phyloP scores from a whole-genome alignment of 2,797 vertebrate species.

The Salarias fasciatus region DNA sequence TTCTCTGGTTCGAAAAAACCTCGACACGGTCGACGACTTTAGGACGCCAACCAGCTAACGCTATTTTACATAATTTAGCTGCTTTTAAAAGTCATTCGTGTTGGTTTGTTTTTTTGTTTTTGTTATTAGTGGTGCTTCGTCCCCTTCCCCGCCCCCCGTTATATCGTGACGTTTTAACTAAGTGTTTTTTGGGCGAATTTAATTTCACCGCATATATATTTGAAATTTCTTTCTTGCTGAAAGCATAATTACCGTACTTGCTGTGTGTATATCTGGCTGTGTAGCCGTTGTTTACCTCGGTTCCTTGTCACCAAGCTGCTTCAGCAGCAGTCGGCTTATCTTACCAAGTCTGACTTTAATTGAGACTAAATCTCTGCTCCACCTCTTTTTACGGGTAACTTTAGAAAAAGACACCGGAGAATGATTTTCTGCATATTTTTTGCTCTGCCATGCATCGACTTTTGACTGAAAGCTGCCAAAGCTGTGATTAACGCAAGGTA shows the following conservation, averaged over 20 bases:
- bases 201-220: constrained; percentile 37
- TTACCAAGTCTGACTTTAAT: constrained; percentile 60
- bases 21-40: constrained; percentile 51
- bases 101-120: constrained; percentile 40
- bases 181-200: constrained; percentile 28
- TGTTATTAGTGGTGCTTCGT: constrained; percentile 62
- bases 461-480: constrained; percentile 78
- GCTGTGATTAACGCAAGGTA: constrained; percentile 78
- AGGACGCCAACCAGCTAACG: constrained; percentile 45
- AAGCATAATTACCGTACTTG: constrained; percentile 49
- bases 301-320: constrained; percentile 69
- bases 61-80: constrained; percentile 54
- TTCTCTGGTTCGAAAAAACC: constrained; percentile 57
- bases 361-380: constrained; percentile 69
- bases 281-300: constrained; percentile 77
- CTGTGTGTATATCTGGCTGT: constrained; percentile 66
- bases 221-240: constrained; percentile 20
- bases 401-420: constrained; percentile 56
- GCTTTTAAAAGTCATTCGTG: constrained; percentile 60
- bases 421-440: constrained; percentile 53
- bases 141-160: constrained; percentile 51
- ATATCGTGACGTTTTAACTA: constrained; percentile 59
- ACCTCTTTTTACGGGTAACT: constrained; percentile 81
- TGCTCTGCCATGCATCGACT: constrained; percentile 73
- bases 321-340: constrained; percentile 63